A percentile compares a stretch with the other conserved stretches of the same genome.
Conservation (phyloP, 1,140 invertebrate genomes). For the Caenorhabditis briggsae region DNA sequence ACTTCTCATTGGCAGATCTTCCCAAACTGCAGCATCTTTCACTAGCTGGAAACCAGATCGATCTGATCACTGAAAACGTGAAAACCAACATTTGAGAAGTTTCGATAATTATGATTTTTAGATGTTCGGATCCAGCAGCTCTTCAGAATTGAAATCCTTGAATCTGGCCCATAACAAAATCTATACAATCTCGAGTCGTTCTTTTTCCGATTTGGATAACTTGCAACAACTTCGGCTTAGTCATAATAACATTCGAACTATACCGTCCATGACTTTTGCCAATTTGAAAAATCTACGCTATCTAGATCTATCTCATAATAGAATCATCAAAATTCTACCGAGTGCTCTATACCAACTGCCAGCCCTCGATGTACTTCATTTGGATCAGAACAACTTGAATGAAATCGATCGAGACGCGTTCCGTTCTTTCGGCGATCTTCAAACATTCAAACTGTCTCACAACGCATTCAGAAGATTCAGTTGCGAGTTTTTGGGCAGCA, state of each 20-base stretch:
- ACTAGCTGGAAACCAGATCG: slow-evolving; percentile 49
- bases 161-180: slow-evolving; percentile 59
- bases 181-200: slow-evolving; percentile 15
- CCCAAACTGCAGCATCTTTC: slow-evolving; percentile 58
- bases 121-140: slow-evolving; percentile 56
- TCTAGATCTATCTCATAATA: slow-evolving; percentile 59
- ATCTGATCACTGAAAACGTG: slow-evolving; percentile 48
- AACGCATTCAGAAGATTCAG: slow-evolving; percentile 48
- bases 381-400: slow-evolving; percentile 39
- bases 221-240: slow-evolving; percentile 56
- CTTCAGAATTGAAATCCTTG: slow-evolving; percentile 54
- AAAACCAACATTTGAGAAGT: background rate
- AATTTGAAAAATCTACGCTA: slow-evolving; percentile 52
- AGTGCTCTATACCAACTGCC: slow-evolving; percentile 15
- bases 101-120: background rate
- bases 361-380: slow-evolving; percentile 28
- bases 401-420: slow-evolving; percentile 52
- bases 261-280: slow-evolving; percentile 42
- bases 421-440: slow-evolving; percentile 31
- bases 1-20: slow-evolving; percentile 42
- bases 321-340: slow-evolving; percentile 18
- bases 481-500: slow-evolving; percentile 14
- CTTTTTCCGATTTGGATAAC: slow-evolving; percentile 52
- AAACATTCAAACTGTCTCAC: slow-evolving; percentile 53
- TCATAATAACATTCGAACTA: slow-evolving; percentile 37